Conservation (phyloP, 2,888 invertebrate genomes). For the Philereme transversata region DNA sequence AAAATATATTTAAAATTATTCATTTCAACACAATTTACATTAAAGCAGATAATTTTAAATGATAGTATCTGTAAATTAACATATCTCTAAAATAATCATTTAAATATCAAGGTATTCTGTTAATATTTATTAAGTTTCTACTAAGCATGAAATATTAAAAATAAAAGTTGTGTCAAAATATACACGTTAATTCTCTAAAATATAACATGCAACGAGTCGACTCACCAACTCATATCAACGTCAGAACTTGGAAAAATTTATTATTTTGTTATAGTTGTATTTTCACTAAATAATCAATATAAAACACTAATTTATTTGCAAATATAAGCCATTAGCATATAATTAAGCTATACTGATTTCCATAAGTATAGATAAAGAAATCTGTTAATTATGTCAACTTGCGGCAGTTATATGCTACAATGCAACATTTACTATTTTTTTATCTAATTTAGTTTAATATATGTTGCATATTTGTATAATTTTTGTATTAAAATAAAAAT, state of each 20-base stretch:
- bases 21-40: too few species aligned
- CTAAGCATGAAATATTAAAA: neutral
- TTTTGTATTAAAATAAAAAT: constrained; percentile 16
- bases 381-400: constrained; percentile 17
- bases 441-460: too few species aligned
- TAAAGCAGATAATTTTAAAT: too few species aligned
- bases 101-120: neutral
- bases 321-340: constrained; percentile 24
- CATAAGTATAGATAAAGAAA: constrained; percentile 23
- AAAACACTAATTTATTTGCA: constrained; percentile 30
- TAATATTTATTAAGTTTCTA: neutral
- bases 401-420: constrained; percentile 23
- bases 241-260: constrained; percentile 45
- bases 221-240: constrained; percentile 45
- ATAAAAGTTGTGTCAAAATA: neutral
- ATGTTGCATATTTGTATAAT: constrained; percentile 9
- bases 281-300: constrained; percentile 36
- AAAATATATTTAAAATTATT: too few species aligned
- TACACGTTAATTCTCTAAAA: constrained; percentile 23
- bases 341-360: neutral
- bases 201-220: constrained; percentile 21
- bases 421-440: constrained; percentile 22
- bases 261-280: constrained; percentile 35
- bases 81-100: too few species aligned
- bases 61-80: too few species aligned